phyloP scores from a whole-genome alignment of 2,888 invertebrate species.

The Acanthacorydalis orientalis region DNA sequence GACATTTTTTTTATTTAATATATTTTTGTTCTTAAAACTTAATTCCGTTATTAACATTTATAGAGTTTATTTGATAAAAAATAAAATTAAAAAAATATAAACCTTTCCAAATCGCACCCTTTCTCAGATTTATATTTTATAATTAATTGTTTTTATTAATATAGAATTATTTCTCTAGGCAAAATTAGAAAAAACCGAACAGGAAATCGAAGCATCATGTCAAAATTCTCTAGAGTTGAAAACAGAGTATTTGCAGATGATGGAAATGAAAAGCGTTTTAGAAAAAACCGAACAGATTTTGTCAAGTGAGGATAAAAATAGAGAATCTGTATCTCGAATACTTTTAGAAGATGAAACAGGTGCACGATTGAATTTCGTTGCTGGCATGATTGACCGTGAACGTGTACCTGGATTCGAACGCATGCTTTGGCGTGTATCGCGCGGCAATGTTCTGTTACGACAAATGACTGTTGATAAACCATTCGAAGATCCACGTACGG shows the following conservation, averaged over 20 bases:
- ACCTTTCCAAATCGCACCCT: no score
- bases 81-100: no score
- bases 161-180: constrained; percentile 31
- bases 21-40: no score
- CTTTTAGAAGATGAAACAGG: constrained; percentile 23
- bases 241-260: constrained; percentile 79
- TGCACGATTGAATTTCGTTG: constrained; percentile 58
- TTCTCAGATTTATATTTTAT: no score
- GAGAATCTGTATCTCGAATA: constrained; percentile 38
- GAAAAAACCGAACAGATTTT: constrained; percentile 86
- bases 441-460: constrained; percentile 83
- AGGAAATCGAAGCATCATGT: constrained; percentile 83
- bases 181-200: constrained; percentile 89
- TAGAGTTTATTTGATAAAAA: no score
- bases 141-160: no score
- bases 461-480: constrained; percentile 72
- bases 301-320: constrained; percentile 58
- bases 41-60: no score
- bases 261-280: constrained; percentile 78
- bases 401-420: constrained; percentile 78
- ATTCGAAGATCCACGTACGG: constrained; percentile 69
- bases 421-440: constrained; percentile 84
- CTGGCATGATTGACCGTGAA: constrained; percentile 79
- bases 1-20: no score
- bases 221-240: constrained; percentile 85